Evolutionary conservation across 2,888 invertebrate species (phyloP).

Genomic region (Rhamnusium bicolor): DNA sequence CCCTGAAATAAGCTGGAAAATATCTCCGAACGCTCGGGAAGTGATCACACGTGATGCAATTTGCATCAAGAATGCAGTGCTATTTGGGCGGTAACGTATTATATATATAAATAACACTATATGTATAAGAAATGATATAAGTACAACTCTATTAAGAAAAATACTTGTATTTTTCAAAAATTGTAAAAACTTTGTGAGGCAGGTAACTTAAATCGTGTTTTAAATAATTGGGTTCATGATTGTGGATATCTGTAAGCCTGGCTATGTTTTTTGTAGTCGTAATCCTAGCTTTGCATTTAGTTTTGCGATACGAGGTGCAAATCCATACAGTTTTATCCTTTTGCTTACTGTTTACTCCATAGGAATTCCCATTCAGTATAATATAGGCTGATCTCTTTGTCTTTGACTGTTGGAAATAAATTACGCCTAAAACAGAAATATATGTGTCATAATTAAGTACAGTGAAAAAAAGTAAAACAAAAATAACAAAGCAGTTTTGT

Average conservation of each 20-base stretch:
- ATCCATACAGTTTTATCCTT: conserved; percentile 55
- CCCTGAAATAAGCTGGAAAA: too few species aligned
- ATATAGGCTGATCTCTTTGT: conserved; percentile 55
- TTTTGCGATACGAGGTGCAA: conserved; percentile 56
- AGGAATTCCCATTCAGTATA: conserved; percentile 53
- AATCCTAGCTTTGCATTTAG: conserved; percentile 52
- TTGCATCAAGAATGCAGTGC: too few species aligned
- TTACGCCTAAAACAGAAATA: conserved; percentile 10
- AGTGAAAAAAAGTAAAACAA: too few species aligned
- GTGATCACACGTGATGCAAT: too few species aligned
- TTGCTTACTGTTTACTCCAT: conserved; percentile 49
- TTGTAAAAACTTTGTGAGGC: conserved; percentile 43
- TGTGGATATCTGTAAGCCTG: conserved; percentile 44
- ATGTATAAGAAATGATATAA: too few species aligned
- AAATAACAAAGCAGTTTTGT: too few species aligned
- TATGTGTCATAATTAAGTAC: too few species aligned
- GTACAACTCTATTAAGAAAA: not conserved
- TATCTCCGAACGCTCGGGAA: too few species aligned
- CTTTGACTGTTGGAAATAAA: conserved; percentile 46
- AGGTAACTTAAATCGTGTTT: conserved; percentile 42
- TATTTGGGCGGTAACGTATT: too few species aligned
- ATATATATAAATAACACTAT: too few species aligned
- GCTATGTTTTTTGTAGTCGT: conserved; percentile 51
- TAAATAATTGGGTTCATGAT: conserved; percentile 50
- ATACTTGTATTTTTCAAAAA: conserved; percentile 21